Evolutionary conservation across 1,140 invertebrate species (phyloP), one percentile per base, ranked within the genome.

Genomic region (Macrocentrus cingulum): DNA sequence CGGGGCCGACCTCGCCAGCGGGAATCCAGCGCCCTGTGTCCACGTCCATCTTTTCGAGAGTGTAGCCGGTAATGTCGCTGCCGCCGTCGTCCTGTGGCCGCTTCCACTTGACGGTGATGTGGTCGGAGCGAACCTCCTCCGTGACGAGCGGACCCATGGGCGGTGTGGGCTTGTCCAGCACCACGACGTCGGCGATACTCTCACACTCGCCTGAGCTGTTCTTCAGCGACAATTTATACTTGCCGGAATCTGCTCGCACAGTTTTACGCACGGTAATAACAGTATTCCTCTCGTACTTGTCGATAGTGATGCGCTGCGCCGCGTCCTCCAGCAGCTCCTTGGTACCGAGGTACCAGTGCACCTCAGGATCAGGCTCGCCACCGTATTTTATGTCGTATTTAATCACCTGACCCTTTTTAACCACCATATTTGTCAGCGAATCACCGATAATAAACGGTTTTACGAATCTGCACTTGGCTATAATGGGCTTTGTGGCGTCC

Each of bases 11-110:
- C 81, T 95, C 93, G 52, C 93, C 93, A 41, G 91, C 92, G 25
- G 92, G 90, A 54, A 95, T 87, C 94, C 94, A 97, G 63, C 92
- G 84, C 18, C 93, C 93, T 20, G 91, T 94, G 42, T 95, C 92
- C 79, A 92, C 82, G 67, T 95, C 94, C 90, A 97, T 94, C 73
- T 99, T 99, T 77, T 99, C 97, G 19, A 99, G 83, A 0, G 97
- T 88, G 76, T 99, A 99, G 36, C 97, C 95, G 52, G 92, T 94
- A 56, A 98, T 88, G 41, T 94, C 91, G 20, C 87, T 88, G 48
- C 97, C 97, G 60, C 97, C 93, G 76, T 91, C 89, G 72, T 99
- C 97, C 62, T 91, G 88, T 2, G 98, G 97, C 76, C 89, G 89
- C 63, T 94, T 85, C 98, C 98, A 99, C 73, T 91, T 90, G 36